Percentiles rank a stretch among this genome's conserved stretches.
phyloP scores from a whole-genome alignment of 2,113 vertebrate genomes.

The Solea senegalensis region DNA sequence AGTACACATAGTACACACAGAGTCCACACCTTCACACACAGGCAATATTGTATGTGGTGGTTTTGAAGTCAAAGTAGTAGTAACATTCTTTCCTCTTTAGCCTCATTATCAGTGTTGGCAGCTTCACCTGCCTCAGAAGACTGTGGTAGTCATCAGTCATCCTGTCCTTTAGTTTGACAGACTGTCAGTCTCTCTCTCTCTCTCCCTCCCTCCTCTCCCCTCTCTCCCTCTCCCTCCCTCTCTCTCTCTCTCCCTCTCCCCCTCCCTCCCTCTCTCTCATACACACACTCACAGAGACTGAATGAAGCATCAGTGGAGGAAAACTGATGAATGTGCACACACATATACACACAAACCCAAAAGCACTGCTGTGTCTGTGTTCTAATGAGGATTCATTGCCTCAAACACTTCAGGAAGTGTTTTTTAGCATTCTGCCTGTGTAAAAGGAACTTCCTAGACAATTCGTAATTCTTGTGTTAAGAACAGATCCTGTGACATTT shows the following conservation, averaged over 20 bases:
- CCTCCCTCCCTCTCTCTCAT: too few species aligned
- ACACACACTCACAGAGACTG: constrained; percentile 14
- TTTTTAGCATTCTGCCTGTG: background rate
- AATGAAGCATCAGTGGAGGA: background rate
- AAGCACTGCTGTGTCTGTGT: constrained; percentile 30
- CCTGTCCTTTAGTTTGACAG: constrained; percentile 61
- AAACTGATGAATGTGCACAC: constrained; percentile 1
- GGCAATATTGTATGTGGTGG: constrained; percentile 24
- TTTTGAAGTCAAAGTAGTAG: constrained; percentile 53
- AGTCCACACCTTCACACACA: too few species aligned
- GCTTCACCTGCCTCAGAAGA: constrained; percentile 61
- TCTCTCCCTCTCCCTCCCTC: too few species aligned
- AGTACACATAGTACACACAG: background rate
- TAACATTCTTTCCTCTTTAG: constrained; percentile 57
- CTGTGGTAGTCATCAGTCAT: constrained; percentile 74
- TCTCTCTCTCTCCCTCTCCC: too few species aligned
- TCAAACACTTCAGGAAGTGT: constrained; percentile 25
- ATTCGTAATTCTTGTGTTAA: too few species aligned
- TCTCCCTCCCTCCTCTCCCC: too few species aligned
- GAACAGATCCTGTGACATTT: too few species aligned
- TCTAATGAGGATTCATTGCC: constrained; percentile 68
- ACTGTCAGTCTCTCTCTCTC: constrained; percentile 52
- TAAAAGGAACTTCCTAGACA: too few species aligned
- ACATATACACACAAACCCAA: background rate
- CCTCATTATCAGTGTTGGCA: constrained; percentile 71